phyloP scores from a whole-genome alignment of 2,113 vertebrate species.

The Hydrochoerus hydrochaeris region DNA sequence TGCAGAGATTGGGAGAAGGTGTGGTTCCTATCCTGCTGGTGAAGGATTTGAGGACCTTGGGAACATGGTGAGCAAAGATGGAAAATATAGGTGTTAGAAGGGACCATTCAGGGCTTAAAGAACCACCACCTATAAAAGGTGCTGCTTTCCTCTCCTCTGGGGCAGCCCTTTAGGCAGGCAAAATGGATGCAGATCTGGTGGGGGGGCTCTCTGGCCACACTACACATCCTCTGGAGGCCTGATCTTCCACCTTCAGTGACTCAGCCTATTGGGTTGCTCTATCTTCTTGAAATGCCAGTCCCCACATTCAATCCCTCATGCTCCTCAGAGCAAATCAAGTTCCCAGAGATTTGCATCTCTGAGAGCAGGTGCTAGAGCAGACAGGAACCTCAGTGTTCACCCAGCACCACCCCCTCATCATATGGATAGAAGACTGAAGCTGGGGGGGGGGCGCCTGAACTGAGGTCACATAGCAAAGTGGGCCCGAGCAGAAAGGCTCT shows the following conservation, averaged over 20 bases:
- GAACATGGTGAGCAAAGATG: neutral
- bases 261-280: neutral
- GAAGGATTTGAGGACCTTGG: neutral
- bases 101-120: neutral
- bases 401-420: constrained; percentile 56
- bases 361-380: constrained; percentile 15
- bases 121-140: neutral
- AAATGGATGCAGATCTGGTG: neutral
- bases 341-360: neutral
- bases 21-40: neutral
- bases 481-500: constrained; percentile 5
- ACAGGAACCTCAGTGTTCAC: constrained; percentile 54
- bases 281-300: neutral
- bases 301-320: neutral
- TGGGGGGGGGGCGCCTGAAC: neutral
- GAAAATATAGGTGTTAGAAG: neutral
- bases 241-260: neutral
- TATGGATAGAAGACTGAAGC: constrained; percentile 54
- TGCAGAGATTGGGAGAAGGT: neutral
- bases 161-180: neutral
- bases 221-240: accelerated
- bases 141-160: neutral
- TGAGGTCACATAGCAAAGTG: constrained; percentile 51
- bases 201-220: neutral
- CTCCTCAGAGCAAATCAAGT: neutral